These are phyloP conservation scores for Tiliacea aurago DNA, from an alignment of 2,888 invertebrate species.

Conservation along the genomic window DNA sequence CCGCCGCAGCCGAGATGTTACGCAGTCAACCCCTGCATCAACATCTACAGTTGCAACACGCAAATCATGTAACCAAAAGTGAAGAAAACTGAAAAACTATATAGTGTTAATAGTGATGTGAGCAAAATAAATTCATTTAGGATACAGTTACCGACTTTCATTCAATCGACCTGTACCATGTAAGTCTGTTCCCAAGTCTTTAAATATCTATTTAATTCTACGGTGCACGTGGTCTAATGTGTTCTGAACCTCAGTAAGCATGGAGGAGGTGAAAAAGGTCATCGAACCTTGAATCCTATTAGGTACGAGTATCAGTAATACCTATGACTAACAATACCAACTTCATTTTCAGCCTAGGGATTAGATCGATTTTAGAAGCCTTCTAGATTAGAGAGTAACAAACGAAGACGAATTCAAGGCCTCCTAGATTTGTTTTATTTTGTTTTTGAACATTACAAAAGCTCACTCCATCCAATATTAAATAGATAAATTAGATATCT, in stretches of 20 bases:
- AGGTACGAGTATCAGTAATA: background rate
- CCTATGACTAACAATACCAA: background rate
- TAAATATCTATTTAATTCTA: conserved; percentile 2
- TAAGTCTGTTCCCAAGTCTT: conserved; percentile 19
- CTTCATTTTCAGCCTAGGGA: conserved; percentile 15
- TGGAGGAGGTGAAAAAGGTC: background rate
- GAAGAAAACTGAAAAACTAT: conserved; percentile 40
- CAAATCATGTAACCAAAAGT: conserved; percentile 80
- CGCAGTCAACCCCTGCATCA: conserved; percentile 83
- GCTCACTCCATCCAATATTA: background rate
- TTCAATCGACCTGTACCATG: conserved; percentile 1
- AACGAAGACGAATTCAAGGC: background rate
- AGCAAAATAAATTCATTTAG: conserved; percentile 46
- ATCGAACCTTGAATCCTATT: background rate
- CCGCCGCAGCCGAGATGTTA: conserved; percentile 74
- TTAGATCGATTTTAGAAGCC: background rate
- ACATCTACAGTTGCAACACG: conserved; percentile 87
- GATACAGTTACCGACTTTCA: conserved; percentile 35
- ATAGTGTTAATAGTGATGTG: conserved; percentile 50
- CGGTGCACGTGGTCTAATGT: background rate
- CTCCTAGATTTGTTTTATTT: conserved; percentile 9
- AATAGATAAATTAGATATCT: background rate
- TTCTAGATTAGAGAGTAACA: background rate
- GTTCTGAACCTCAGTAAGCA: background rate
- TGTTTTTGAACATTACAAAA: background rate